Percentiles rank a stretch among this genome's conserved stretches.
Conservation (phyloP, 2,888 invertebrate species). For the Meandrusa payeni region DNA sequence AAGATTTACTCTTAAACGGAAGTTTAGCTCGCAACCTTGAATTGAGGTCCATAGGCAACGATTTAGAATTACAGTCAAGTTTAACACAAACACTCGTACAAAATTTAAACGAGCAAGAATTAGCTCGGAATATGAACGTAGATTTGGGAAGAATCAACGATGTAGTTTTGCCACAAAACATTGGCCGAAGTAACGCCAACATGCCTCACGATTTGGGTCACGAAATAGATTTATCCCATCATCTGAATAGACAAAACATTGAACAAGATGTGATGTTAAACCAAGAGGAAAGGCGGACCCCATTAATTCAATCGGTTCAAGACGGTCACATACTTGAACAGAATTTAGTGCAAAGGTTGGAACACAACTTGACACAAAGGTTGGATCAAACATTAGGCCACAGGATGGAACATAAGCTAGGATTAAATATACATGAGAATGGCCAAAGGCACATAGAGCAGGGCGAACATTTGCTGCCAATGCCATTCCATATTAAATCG, state of each 20-base stretch:
- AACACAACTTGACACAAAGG: constrained; percentile 35
- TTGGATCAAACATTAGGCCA: constrained; percentile 33
- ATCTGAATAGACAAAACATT: constrained; percentile 47
- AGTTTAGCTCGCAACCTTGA: constrained; percentile 45
- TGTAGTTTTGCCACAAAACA: constrained; percentile 39
- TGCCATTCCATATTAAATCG: constrained; percentile 67
- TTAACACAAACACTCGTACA: constrained; percentile 45
- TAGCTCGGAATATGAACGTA: constrained; percentile 33
- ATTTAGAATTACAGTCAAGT: constrained; percentile 52
- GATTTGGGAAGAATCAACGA: constrained; percentile 34
- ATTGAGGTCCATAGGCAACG: constrained; percentile 36
- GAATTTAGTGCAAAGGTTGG: constrained; percentile 37
- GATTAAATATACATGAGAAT: constrained; percentile 35
- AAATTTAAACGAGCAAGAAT: constrained; percentile 50
- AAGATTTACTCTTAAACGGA: constrained; percentile 36
- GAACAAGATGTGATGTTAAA: constrained; percentile 36
- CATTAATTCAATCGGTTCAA: constrained; percentile 27
- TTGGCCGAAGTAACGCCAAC: constrained; percentile 35
- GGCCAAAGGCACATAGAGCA: constrained; percentile 40
- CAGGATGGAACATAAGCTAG: constrained; percentile 33
- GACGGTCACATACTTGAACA: constrained; percentile 39
- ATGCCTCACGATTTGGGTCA: constrained; percentile 49
- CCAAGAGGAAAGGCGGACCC: constrained; percentile 33
- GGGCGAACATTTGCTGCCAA: constrained; percentile 48
- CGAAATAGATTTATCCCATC: constrained; percentile 48